A percentile compares a stretch with the other conserved stretches of the same genome.
phyloP scores from a whole-genome alignment of 2,888 invertebrate genomes.

The Melanostoma mellinum region DNA sequence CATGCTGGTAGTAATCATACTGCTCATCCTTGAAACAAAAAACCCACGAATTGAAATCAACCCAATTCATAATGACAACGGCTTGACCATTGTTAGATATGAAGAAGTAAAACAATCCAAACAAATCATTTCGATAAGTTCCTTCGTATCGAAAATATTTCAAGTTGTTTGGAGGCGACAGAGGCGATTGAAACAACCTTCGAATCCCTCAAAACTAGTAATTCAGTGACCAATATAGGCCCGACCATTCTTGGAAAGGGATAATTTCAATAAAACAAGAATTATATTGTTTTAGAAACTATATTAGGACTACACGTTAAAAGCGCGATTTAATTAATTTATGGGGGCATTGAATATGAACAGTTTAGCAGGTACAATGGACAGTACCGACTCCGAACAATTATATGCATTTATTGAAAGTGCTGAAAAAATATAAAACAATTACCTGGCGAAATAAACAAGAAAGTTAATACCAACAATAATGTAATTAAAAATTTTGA shows the following conservation, averaged over 20 bases:
- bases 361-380: too few relatives aligned
- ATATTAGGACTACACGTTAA: too few relatives aligned
- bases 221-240: neutral
- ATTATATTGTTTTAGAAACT: too few relatives aligned
- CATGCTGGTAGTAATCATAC: conserved; percentile 4
- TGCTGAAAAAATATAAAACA: neutral
- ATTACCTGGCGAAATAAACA: too few relatives aligned
- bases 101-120: conserved; percentile 9
- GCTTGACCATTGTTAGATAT: conserved; percentile 18
- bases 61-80: conserved; percentile 32
- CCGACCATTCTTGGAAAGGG: neutral
- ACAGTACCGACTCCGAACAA: neutral
- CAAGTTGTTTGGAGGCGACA: too few relatives aligned
- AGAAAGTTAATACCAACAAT: conserved; percentile 1
- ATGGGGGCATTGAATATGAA: too few relatives aligned
- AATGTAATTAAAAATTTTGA: neutral
- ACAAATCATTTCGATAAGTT: conserved; percentile 1
- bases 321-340: too few relatives aligned
- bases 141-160: too few relatives aligned
- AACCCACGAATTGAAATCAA: conserved; percentile 27
- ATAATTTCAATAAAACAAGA: too few relatives aligned
- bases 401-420: neutral
- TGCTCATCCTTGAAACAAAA: conserved; percentile 4
- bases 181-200: conserved; percentile 1
- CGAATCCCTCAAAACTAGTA: conserved; percentile 1